phyloP scores from a whole-genome alignment of 2,797 vertebrate genomes.

The Chelidonichthys spinosus region DNA sequence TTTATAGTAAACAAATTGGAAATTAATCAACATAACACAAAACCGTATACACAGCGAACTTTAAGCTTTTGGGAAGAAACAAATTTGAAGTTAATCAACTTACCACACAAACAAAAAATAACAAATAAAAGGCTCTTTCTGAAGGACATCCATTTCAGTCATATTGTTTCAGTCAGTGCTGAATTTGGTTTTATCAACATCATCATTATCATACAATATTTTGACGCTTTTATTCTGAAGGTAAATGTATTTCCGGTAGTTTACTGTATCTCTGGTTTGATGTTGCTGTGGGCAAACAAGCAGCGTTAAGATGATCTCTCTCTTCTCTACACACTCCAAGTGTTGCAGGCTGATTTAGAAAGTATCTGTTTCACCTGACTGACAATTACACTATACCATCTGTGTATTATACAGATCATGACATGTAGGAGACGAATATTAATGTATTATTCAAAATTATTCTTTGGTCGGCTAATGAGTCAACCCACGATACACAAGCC shows the following conservation, averaged over 20 bases:
- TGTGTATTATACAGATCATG: neutral
- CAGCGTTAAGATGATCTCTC: neutral
- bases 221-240: conserved; percentile 58
- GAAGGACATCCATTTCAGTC: no score
- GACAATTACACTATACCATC: neutral
- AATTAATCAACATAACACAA: neutral
- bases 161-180: neutral
- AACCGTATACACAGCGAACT: neutral
- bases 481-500: conserved; percentile 15
- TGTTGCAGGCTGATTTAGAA: neutral
- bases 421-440: neutral
- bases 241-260: conserved; percentile 15
- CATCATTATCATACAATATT: neutral
- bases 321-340: neutral
- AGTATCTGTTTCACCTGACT: conserved; percentile 9
- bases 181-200: neutral
- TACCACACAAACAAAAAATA: neutral
- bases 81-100: neutral
- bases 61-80: no score
- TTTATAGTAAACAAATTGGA: neutral
- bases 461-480: conserved; percentile 30
- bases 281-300: neutral
- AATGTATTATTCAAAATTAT: conserved; percentile 15
- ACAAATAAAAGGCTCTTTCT: no score
- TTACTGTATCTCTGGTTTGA: neutral